These are phyloP conservation scores for Parochlus steinenii DNA, from an alignment of 2,888 invertebrate species.

Conservation along the genomic window DNA sequence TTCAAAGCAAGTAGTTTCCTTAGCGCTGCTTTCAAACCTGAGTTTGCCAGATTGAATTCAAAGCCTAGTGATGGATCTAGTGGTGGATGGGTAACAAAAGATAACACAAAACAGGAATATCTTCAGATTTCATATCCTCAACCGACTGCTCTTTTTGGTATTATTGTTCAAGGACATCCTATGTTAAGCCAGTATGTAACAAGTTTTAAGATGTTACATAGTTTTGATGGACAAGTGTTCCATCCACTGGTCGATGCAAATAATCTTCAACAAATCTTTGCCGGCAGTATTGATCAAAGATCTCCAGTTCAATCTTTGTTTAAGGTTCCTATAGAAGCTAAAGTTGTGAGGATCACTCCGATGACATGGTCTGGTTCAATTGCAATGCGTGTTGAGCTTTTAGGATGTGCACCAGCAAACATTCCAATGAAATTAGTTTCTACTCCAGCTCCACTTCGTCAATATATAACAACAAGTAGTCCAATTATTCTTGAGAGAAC, in stretches of 20 bases:
- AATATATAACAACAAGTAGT: conserved; percentile 5
- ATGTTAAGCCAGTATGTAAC: conserved; percentile 56
- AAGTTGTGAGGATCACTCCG: conserved; percentile 52
- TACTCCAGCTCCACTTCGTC: conserved; percentile 11
- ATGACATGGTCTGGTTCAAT: conserved; percentile 53
- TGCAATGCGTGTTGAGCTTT: conserved; percentile 50
- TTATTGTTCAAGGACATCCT: conserved; percentile 53
- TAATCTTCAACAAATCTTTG: conserved; percentile 44
- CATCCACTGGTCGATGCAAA: conserved; percentile 38
- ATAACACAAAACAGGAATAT: conserved; percentile 44
- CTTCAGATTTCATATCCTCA: conserved; percentile 48
- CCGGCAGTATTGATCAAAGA: conserved; percentile 47
- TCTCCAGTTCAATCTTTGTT: conserved; percentile 46
- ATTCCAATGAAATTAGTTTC: conserved; percentile 6
- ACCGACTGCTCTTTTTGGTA: conserved; percentile 54
- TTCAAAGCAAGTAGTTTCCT: conserved; percentile 42
- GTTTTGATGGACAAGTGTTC: conserved; percentile 44
- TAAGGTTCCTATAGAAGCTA: conserved; percentile 55
- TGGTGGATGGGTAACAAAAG: conserved; percentile 53
- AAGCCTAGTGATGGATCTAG: conserved; percentile 21
- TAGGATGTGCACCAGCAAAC: conserved; percentile 43
- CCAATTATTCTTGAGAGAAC: conserved; percentile 8
- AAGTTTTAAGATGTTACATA: conserved; percentile 51
- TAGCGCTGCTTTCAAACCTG: conserved; percentile 34
- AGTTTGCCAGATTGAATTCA: conserved; percentile 34